Conservation (phyloP, 1,140 invertebrate genomes). For the Watersipora subatra region DNA sequence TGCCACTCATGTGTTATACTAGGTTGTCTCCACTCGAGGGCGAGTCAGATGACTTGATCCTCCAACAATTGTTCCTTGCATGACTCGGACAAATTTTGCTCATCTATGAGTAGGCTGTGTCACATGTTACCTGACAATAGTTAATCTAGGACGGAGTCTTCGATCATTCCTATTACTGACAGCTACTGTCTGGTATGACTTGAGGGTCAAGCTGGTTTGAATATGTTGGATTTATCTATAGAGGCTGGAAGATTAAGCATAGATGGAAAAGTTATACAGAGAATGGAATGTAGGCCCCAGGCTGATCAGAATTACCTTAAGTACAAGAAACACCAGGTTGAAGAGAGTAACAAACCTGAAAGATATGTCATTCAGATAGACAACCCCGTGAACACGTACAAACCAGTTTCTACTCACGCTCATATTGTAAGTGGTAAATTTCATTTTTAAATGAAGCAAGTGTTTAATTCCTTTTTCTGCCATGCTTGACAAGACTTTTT, state of each 20-base stretch:
- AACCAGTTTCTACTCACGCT: conserved; percentile 32
- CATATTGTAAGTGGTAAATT: conserved; percentile 30
- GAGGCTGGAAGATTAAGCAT: conserved; percentile 64
- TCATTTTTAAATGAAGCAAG: background rate
- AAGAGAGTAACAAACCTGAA: conserved; percentile 34
- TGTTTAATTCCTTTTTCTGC: background rate
- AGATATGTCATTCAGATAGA: conserved; percentile 35
- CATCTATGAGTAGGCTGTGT: too few relatives aligned
- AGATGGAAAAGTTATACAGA: conserved; percentile 85
- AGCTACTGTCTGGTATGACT: too few relatives aligned
- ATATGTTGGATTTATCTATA: too few relatives aligned
- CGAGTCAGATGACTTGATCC: too few relatives aligned
- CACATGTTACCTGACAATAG: too few relatives aligned
- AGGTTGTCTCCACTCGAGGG: too few relatives aligned
- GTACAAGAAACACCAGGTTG: conserved; percentile 52
- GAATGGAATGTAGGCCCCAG: conserved; percentile 78
- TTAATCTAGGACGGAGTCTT: too few relatives aligned
- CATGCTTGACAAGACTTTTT: background rate
- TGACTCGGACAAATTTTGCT: too few relatives aligned
- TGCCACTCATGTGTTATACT: too few relatives aligned
- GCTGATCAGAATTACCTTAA: conserved; percentile 71
- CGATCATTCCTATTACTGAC: too few relatives aligned
- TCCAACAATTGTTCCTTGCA: too few relatives aligned
- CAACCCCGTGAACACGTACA: conserved; percentile 29
- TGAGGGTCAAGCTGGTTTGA: too few relatives aligned